Conservation (phyloP, 2,113 vertebrate genomes). For the Thalassoma bifasciatum region DNA sequence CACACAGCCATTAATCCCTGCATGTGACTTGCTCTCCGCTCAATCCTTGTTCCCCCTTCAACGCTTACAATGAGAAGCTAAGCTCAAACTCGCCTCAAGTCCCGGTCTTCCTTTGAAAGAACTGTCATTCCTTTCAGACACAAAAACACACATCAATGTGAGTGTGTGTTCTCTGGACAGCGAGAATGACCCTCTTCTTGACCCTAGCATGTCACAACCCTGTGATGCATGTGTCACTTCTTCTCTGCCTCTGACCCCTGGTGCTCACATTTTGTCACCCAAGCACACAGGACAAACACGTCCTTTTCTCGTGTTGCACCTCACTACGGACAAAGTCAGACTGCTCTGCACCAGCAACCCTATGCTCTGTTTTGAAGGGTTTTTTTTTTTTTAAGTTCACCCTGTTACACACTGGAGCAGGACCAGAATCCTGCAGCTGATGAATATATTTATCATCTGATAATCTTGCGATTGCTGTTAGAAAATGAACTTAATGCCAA, state of each 20-base stretch:
- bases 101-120: conserved; percentile 66
- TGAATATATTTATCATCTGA: no score
- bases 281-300: conserved; percentile 34
- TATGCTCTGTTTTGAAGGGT: no score
- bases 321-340: conserved; percentile 17
- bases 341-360: conserved; percentile 6
- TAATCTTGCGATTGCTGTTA: no score
- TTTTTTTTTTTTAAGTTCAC: neutral
- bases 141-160: conserved; percentile 27
- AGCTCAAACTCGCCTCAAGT: conserved; percentile 76
- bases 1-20: conserved; percentile 87
- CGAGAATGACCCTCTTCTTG: conserved; percentile 69
- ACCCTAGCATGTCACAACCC: conserved; percentile 81
- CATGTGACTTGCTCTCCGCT: conserved; percentile 89
- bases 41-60: conserved; percentile 81
- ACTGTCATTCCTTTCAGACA: conserved; percentile 48
- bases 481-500: neutral
- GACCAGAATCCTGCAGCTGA: no score
- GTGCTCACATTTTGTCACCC: conserved; percentile 74
- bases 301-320: conserved; percentile 32
- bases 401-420: neutral
- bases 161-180: conserved; percentile 46
- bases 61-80: conserved; percentile 29
- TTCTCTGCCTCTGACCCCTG: conserved; percentile 69
- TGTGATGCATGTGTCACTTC: conserved; percentile 88